Evolutionary conservation across 2,113 vertebrate species (phyloP).

Genomic region (Ariopsis seemanni): DNA sequence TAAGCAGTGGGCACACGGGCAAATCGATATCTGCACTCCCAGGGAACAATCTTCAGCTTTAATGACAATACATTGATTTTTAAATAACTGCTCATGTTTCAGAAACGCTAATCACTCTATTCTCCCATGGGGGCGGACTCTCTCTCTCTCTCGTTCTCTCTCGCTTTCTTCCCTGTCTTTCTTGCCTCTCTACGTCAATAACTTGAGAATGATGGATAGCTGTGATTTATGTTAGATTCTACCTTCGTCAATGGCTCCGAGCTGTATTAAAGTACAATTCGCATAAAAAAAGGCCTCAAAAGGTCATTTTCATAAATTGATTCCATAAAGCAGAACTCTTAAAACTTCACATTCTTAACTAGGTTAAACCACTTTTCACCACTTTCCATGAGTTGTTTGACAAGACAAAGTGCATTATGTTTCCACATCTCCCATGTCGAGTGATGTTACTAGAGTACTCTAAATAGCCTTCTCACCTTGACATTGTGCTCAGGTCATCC

Average conservation of each 20-base stretch:
- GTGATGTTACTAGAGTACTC: conserved; percentile 24
- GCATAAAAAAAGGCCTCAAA: not conserved
- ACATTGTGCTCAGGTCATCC: conserved; percentile 47
- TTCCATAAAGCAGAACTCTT: conserved; percentile 3
- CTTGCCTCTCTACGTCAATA: not conserved
- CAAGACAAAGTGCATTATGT: conserved; percentile 8
- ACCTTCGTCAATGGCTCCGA: not conserved
- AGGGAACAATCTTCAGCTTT: conserved; percentile 73
- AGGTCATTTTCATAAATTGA: conserved; percentile 15
- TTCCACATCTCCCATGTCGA: not conserved
- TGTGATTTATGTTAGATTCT: conserved; percentile 28
- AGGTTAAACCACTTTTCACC: conserved; percentile 7
- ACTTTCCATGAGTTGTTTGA: not conserved
- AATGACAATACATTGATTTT: conserved; percentile 77
- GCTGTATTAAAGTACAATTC: conserved; percentile 32
- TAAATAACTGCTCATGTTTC: conserved; percentile 74
- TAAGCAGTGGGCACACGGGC: conserved; percentile 68
- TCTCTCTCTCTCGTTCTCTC: not conserved
- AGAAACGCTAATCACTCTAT: conserved; percentile 67
- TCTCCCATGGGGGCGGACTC: conserved; percentile 57
- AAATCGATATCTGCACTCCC: conserved; percentile 70
- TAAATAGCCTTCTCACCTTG: conserved; percentile 35
- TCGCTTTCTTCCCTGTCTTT: not conserved
- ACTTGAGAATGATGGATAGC: conserved; percentile 30
- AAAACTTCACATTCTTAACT: conserved; percentile 2